These are phyloP conservation scores for Scolopax bukidnonensis DNA, from an alignment of 2,797 vertebrate species.

Conservation along the genomic window DNA sequence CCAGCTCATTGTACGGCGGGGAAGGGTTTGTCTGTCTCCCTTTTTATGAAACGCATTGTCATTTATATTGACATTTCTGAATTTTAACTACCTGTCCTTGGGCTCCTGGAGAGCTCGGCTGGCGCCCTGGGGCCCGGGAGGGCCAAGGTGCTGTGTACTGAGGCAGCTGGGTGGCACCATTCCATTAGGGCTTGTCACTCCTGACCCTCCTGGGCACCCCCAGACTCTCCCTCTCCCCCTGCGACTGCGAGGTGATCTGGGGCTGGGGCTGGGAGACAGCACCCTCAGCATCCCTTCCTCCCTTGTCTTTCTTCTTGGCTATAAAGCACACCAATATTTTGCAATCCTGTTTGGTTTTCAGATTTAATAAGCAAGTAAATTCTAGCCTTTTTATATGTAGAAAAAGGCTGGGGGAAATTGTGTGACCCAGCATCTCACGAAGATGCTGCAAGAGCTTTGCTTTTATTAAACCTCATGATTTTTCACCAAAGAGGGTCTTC, in stretches of 20 bases:
- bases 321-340: background rate
- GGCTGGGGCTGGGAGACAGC: background rate
- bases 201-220: background rate
- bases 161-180: background rate
- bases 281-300: background rate
- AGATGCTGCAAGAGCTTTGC: background rate
- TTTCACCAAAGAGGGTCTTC: background rate
- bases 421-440: background rate
- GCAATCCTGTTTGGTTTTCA: background rate
- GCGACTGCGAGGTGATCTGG: too few relatives aligned
- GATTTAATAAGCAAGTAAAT: background rate
- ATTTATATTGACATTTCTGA: constrained; percentile 48
- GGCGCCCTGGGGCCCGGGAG: rapidly evolving
- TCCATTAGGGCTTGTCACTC: background rate
- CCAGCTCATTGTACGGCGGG: background rate
- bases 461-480: background rate
- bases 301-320: background rate
- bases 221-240: background rate
- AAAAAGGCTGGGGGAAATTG: background rate
- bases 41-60: background rate
- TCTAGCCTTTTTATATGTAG: background rate
- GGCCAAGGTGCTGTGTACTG: background rate
- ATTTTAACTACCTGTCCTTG: background rate
- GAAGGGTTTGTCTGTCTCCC: background rate
- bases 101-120: background rate